These are phyloP conservation scores for Eupithecia vulgata DNA, from an alignment of 2,888 invertebrate genomes.

Conservation along the genomic window DNA sequence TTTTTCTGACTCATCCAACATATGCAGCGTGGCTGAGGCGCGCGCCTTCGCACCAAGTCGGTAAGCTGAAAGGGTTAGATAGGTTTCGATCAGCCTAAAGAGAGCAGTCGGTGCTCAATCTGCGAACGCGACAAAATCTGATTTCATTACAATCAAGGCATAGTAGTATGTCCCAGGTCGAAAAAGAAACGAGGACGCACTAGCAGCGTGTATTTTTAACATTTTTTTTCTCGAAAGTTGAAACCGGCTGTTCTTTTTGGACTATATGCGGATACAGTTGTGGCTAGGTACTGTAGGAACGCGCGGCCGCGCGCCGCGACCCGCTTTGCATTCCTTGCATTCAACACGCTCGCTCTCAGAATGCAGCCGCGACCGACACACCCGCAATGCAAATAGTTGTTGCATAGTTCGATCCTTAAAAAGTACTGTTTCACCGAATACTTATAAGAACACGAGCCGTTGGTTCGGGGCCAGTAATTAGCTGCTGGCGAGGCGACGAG, in stretches of 20 bases:
- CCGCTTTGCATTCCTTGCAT: constrained; percentile 73
- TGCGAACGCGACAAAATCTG: not conserved
- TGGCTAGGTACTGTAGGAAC: constrained; percentile 49
- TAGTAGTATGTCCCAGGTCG: not conserved
- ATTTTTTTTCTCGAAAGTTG: not conserved
- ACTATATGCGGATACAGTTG: constrained; percentile 21
- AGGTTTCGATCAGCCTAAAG: constrained; percentile 18
- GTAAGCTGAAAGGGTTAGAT: constrained; percentile 53
- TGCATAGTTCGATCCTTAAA: constrained; percentile 63
- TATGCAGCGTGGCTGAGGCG: constrained; percentile 74
- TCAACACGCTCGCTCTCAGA: constrained; percentile 76
- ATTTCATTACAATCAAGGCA: not conserved
- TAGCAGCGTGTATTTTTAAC: not conserved
- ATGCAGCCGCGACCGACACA: constrained; percentile 73
- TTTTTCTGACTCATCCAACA: constrained; percentile 82
- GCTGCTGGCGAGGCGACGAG: constrained; percentile 71
- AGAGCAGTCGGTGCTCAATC: constrained; percentile 5
- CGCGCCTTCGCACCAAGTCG: constrained; percentile 63
- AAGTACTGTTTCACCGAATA: constrained; percentile 14
- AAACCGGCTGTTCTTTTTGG: constrained; percentile 17
- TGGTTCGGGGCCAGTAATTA: constrained; percentile 76
- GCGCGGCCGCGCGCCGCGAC: constrained; percentile 64
- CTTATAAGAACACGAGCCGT: constrained; percentile 57
- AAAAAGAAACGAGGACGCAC: not conserved
- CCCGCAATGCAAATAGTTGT: constrained; percentile 65